Evolutionary conservation across 2,888 invertebrate species (phyloP), one percentile per base, ranked within the genome.

Genomic region (Myopa tessellatipennis): DNA sequence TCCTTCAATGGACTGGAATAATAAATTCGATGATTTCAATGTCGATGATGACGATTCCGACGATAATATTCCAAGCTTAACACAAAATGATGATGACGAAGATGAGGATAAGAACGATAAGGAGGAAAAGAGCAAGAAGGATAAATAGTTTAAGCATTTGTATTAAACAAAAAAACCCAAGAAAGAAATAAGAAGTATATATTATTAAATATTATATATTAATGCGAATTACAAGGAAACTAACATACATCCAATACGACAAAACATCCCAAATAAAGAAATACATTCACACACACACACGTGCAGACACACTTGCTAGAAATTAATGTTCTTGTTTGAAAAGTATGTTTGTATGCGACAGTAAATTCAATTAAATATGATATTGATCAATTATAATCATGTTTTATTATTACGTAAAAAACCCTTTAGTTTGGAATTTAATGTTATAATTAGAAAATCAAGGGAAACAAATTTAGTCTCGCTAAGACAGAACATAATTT

Each of bases 11-110:
- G 85, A 85, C 80, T 82, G 84, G 83, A 83, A 84, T 60, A 85
- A 86, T 73, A 87, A 85, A 82, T 94, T 95, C 83, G 94, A 95
- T 85, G 95, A 95, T 87, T 89, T 95, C 84, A 84, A 85, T 78
- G 93, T 93, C 82, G 92, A 91, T 82, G 89, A 91, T 74, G 92
- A 92, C 71, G 95, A 95, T 86, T 95, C 93, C 3, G 95, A 96
- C 87, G 96, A 96, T 77, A 85, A 87, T 81, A 89, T 89, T 83
- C 89, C 89, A 79, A 87, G 87, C 80, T 83, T 89, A 81, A 87
- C 87, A 78, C 85, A 87, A 78, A 87, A 87, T 76, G 87, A 88
- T 74, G 88, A 88, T 45, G 85, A 85, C 0, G 84, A 83, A 40
- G 85, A 86, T 65, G 86, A 85, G 63, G 85, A 85, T 34, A 83